Base-by-base conservation (phyloP, 2,888 invertebrate species). In the Busseola fusca region DNA sequence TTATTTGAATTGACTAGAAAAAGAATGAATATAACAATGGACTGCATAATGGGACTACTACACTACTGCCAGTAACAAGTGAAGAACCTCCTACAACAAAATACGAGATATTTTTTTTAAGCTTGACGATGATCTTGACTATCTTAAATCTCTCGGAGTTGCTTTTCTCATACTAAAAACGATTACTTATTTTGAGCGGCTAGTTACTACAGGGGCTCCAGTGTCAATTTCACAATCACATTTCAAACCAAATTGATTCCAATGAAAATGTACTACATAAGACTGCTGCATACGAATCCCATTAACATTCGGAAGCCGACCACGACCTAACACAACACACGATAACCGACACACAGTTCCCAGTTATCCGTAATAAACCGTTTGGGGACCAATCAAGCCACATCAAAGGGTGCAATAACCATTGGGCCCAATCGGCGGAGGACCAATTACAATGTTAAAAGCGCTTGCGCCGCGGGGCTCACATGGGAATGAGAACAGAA, bases 371-470 rank as follows among this genome's bases (percentile, higher is more conserved):
- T 79, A 87, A 87, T 86, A 82, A 80, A 81, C 86, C 86, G 87
- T 87, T 86, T 84, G 85, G 87, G 80, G 87, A 87, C 90, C 93
- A 93, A 94, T 94, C 93, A 93, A 89, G 88, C 87, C 80, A 92
- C 91, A 92, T 94, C 94, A 95, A 94, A 95, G 93, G 85, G 78
- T 84, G 81, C 88, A 89, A 90, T 88, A 88, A 88, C 86, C 89
- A 86, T 87, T 83, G 85, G 86, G 82, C 85, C 85, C 88, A 91
- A 91, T 91, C 92, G 90, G 88, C 92, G 88, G 84, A 92, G 92
- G 92, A 93, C 92, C 94, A 94, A 95, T 95, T 94, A 95, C 91
- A 91, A 88, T 89, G 91, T 91, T 92, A 91, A 93, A 93, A 92
- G 91, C 91, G 88, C 84, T 80, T 82, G 71, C 88, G 94, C 95